phyloP scores from a whole-genome alignment of 2,113 vertebrate species.

The Polypterus bichir region DNA sequence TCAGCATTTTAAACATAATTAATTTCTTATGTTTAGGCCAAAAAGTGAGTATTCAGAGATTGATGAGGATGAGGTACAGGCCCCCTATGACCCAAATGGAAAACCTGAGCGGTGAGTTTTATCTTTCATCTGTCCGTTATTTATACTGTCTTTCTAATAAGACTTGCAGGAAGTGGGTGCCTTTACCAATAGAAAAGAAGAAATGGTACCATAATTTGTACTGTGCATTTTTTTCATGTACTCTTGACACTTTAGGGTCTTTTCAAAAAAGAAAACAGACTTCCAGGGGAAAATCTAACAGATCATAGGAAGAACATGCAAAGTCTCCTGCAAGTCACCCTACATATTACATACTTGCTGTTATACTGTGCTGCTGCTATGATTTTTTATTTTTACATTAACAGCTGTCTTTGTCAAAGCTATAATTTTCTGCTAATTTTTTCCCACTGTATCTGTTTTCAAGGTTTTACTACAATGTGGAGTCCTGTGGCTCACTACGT shows the following conservation, averaged over 20 bases:
- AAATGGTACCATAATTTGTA: background rate
- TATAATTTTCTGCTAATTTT: constrained; percentile 1
- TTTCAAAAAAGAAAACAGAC: no score
- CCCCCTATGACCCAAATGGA: constrained; percentile 85
- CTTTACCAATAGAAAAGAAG: no score
- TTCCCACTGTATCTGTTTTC: background rate
- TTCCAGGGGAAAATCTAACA: no score
- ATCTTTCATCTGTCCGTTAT: background rate
- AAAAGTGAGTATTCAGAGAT: constrained; percentile 97
- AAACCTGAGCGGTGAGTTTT: constrained; percentile 78
- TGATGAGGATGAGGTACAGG: constrained; percentile 86
- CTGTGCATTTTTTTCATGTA: background rate
- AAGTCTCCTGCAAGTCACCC: no score
- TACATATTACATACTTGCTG: no score
- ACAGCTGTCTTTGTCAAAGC: background rate
- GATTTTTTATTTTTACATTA: background rate
- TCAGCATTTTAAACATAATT: no score
- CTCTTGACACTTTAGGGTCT: no score
- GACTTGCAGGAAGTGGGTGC: background rate
- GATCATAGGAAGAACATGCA: no score
- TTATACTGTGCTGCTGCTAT: background rate
- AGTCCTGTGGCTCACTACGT: constrained; percentile 86
- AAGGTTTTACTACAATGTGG: constrained; percentile 95
- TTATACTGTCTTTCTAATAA: background rate
- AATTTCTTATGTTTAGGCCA: constrained; percentile 52